Evolutionary conservation across 1,140 invertebrate species (phyloP), one percentile per base, ranked within the genome.

Genomic region (Drosophila willistoni): DNA sequence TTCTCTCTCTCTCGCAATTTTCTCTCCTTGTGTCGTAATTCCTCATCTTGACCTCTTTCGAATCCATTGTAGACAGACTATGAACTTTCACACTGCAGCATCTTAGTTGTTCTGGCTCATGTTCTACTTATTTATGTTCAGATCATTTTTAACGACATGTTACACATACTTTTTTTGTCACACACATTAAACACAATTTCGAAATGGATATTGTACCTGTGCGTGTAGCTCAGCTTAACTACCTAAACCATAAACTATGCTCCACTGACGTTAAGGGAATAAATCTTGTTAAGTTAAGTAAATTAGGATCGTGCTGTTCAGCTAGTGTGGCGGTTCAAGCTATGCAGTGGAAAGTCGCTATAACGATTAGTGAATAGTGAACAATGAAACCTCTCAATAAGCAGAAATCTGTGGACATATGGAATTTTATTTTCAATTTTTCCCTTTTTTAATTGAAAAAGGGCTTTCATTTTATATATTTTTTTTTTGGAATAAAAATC

Each of bases 201-300:
- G 59, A 72, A 71, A 68, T 80, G 77, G 63, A 74, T 80, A 74
- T 36, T 36, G 7, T 68, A 72, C 63, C 57, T 68, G 68, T 83
- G 70, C 78, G 78, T 81, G 78, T 68, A 60, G 66, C 67, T 64
- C 73, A 57, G 71, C 73, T 70, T 33, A 41, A 79, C 41, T 76
- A 22, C 12, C 29, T 59, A 33, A 12, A 39, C 33, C 57, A 60
- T 60, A n/a, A 60, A 41, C 34, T 22, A 51, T 51, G 44, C 44
- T 51, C 44, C 44, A 19, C 44, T 51, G 17, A 51, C 44, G 19
- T 51, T 51, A 17, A 51, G 17, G 17, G 17, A 19, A 51, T 51
- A 51, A 51, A 51, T 51, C 44, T 51, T 51, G 9, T 19, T 22
- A 12, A 51, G 44, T 19, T n/a, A 22, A 10, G 19, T 4, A 51